Conservation (phyloP, 2,888 invertebrate species). For the Drosophila niveifrons region DNA sequence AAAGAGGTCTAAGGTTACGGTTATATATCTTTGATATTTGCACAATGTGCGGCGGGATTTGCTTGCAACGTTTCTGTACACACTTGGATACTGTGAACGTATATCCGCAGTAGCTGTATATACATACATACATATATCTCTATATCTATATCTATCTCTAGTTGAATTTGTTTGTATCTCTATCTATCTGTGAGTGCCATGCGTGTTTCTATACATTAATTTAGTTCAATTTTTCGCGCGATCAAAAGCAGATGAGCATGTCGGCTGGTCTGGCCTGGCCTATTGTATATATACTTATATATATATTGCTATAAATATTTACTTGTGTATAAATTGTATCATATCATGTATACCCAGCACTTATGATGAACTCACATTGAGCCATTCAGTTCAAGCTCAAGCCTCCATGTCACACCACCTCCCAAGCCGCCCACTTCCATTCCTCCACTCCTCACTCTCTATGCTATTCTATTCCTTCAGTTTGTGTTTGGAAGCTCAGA, state of each 20-base stretch:
- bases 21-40: slow-evolving; percentile 42
- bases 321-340: slow-evolving; percentile 63
- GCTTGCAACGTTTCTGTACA: not conserved
- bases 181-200: slow-evolving; percentile 54
- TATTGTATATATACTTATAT: slow-evolving; percentile 60
- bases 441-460: not conserved
- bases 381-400: slow-evolving; percentile 10
- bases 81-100: not conserved
- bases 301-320: slow-evolving; percentile 41
- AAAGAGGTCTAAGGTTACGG: not conserved
- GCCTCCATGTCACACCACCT: slow-evolving; percentile 6
- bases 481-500: not conserved
- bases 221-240: slow-evolving; percentile 81
- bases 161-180: slow-evolving; percentile 26
- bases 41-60: slow-evolving; percentile 23
- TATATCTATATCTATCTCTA: slow-evolving; percentile 8
- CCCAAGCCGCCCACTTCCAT: not conserved
- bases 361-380: slow-evolving; percentile 59
- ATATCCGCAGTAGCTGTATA: slow-evolving; percentile 1
- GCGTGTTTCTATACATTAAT: slow-evolving; percentile 77
- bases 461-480: not conserved
- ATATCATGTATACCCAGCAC: slow-evolving; percentile 35
- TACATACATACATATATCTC: slow-evolving; percentile 7
- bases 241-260: slow-evolving; percentile 79
- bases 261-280: slow-evolving; percentile 47